Conservation (phyloP, 2,113 vertebrate genomes). For the Phrynosoma blainvillii region DNA sequence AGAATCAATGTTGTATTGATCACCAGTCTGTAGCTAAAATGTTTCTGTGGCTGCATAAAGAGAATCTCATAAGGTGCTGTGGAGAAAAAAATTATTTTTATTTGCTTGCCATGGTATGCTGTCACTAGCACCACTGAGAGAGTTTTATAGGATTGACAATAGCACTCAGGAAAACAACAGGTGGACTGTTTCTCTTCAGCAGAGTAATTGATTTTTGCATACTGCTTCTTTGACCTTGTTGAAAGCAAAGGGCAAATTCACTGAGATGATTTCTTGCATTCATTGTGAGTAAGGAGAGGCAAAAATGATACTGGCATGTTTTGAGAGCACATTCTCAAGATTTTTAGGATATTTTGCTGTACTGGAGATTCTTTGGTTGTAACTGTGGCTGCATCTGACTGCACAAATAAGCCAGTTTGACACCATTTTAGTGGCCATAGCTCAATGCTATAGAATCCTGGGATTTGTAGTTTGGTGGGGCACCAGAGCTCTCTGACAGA, state of each 20-base stretch:
- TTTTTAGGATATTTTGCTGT: background rate
- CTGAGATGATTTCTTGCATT: background rate
- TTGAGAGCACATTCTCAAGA: background rate
- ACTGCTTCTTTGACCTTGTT: background rate
- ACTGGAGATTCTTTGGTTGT: background rate
- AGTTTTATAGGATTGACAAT: background rate
- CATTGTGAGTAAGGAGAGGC: background rate
- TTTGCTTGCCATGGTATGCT: constrained; percentile 34
- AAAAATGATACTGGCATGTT: background rate
- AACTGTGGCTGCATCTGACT: too few species aligned
- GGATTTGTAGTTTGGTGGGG: too few species aligned
- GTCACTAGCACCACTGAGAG: background rate
- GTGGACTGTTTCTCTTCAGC: accelerated
- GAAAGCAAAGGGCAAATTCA: constrained; percentile 12
- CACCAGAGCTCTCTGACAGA: too few species aligned
- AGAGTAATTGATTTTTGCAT: constrained; percentile 14
- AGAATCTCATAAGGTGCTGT: background rate
- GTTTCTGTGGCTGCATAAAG: background rate
- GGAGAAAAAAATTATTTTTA: constrained; percentile 33
- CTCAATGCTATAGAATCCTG: too few species aligned
- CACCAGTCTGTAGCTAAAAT: background rate
- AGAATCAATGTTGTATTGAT: constrained; percentile 18
- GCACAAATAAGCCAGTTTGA: too few species aligned
- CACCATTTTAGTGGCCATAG: too few species aligned
- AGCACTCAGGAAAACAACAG: constrained; percentile 31